phyloP scores from a whole-genome alignment of 2,888 invertebrate genomes.

The Sturmia bella region DNA sequence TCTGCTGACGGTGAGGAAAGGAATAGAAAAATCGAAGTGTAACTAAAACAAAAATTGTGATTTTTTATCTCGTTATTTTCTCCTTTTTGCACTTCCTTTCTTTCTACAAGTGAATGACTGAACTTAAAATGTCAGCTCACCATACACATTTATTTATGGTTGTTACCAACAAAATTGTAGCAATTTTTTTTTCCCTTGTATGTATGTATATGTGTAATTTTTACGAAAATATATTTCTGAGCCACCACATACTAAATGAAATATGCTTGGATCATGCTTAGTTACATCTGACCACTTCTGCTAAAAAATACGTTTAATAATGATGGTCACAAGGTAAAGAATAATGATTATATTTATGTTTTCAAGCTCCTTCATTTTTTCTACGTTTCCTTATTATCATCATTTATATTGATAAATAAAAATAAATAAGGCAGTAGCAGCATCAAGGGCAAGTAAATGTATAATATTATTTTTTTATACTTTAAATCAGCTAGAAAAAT shows the following conservation, averaged over 20 bases:
- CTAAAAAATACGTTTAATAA: not conserved
- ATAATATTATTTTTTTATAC: not conserved
- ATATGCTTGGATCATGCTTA: no score
- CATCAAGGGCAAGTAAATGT: not conserved
- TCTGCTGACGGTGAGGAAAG: not conserved
- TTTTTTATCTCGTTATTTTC: no score
- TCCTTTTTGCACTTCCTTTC: no score
- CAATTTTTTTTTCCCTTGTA: no score
- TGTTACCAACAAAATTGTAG: no score
- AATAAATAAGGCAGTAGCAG: conserved; percentile 1
- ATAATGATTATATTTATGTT: conserved; percentile 13
- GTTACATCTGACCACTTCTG: conserved; percentile 2
- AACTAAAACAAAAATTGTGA: no score
- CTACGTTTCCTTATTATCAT: not conserved
- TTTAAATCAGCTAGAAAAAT: not conserved
- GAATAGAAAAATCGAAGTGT: no score
- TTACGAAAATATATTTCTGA: no score
- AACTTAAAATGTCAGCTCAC: no score
- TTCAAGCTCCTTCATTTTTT: not conserved
- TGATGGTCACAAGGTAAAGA: conserved; percentile 24
- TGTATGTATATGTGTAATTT: no score
- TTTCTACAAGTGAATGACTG: no score
- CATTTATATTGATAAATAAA: not conserved
- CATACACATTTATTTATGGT: not conserved
- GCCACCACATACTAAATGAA: no score